Base-by-base conservation (phyloP, 2,888 invertebrate genomes). In the Yponomeuta evonymella region DNA sequence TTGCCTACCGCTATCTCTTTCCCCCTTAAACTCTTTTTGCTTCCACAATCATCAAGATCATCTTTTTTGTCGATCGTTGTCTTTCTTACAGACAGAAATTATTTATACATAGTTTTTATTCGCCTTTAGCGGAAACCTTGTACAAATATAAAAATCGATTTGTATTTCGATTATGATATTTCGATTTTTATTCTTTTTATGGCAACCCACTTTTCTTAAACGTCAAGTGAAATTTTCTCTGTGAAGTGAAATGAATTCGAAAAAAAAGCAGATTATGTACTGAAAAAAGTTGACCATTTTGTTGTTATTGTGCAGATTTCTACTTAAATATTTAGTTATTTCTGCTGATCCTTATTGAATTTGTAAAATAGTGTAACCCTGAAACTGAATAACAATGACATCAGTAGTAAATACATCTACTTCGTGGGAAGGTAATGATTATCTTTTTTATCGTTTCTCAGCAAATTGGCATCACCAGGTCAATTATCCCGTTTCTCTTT, bases 341-440 rank as follows among this genome's bases (percentile, higher is more conserved):
- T 58, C 51, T 58, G 15, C 2, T 58, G 15, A 58, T 15, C 2
- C 4, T 58, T 15, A 15, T 12, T 10, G 6, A 8, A 58, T 12
- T 15, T 5, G 51, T 58, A 58, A 58, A 15, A 15, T 12, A 58
- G 1, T 58, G 12, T 5, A 43, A 5, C 9, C 15, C 8, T 58
- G 51, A 58, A 58, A 1, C 15, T 15, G 15, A 29, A 64, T 10
- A 29, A 79, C 71, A 73, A 88, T 87, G 86, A 75, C 83, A 71
- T 74, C 82, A 48, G 77, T 83, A 8, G 43, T 6, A 8, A 43
- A 43, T 73, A 74, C 81, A 64, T 80, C 84, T 9, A 78, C 83
- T 30, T 84, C 87, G 15, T 89, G 88, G 88, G 88, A 89, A 85
- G 88, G 88, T 88, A 72, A 67, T 48, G 36, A 23, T 43, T 64